Evolutionary conservation across 64 coral and sea anemone genomes (phyloP).

Genomic region (Dendrophyllia cribrosa): DNA sequence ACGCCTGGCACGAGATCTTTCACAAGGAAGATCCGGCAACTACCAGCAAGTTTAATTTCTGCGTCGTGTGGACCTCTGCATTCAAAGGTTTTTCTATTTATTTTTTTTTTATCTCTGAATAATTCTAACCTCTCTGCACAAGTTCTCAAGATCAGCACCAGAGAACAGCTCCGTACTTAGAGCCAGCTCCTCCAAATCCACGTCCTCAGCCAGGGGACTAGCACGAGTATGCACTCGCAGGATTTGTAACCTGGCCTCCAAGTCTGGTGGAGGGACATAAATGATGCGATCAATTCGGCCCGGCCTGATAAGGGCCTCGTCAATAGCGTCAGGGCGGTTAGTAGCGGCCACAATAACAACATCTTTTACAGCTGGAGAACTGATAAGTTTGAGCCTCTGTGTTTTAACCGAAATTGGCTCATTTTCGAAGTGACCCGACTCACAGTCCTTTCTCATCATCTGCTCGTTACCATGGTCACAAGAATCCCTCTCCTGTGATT

Average conservation of each 20-base stretch:
- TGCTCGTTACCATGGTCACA: background rate
- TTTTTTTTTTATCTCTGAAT: background rate
- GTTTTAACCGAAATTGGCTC: background rate
- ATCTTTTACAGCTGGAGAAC: constrained; percentile 49
- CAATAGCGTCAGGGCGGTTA: constrained; percentile 91
- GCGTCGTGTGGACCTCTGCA: too few species aligned
- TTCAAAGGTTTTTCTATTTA: too few species aligned
- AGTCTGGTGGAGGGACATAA: constrained; percentile 95
- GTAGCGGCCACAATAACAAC: constrained; percentile 92
- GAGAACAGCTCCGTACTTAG: constrained; percentile 84
- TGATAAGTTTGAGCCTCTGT: background rate
- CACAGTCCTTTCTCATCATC: background rate
- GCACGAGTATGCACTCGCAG: constrained; percentile 81
- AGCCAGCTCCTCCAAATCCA: constrained; percentile 67
- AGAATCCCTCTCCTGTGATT: background rate
- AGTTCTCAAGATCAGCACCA: constrained; percentile 95
- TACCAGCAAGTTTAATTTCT: too few species aligned
- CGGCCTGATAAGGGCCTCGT: constrained; percentile 90
- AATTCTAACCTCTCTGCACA: constrained; percentile 92
- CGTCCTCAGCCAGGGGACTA: constrained; percentile 82
- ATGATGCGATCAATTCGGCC: constrained; percentile 92
- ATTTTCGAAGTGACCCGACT: background rate
- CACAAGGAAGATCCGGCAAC: too few species aligned
- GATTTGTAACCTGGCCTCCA: constrained; percentile 89
- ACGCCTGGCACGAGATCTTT: too few species aligned